Percentiles rank a stretch among this genome's conserved stretches.
Evolutionary conservation across 2,797 vertebrate genomes (phyloP).

Genomic region (Dicrostonyx torquatus): DNA sequence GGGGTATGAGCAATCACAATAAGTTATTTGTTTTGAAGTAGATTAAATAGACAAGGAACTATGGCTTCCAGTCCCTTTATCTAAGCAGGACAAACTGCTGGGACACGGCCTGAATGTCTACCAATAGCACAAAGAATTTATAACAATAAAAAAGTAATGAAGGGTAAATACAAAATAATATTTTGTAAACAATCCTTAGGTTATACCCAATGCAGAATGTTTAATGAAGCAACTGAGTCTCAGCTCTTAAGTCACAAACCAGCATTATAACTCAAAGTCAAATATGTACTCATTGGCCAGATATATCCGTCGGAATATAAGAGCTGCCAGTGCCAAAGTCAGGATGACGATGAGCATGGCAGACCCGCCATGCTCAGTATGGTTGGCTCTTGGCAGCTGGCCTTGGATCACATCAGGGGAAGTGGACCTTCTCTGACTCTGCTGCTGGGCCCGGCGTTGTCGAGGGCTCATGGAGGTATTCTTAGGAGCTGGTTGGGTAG

Average conservation of each 20-base stretch:
- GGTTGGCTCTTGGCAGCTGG: constrained; percentile 86
- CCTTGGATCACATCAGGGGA: constrained; percentile 85
- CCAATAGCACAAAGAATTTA: constrained; percentile 78
- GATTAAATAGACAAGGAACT: constrained; percentile 45
- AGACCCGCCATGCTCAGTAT: constrained; percentile 89
- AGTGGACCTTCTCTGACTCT: constrained; percentile 85
- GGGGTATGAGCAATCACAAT: constrained; percentile 55
- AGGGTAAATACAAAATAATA: constrained; percentile 85
- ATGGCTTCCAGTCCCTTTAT: constrained; percentile 49
- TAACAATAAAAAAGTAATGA: constrained; percentile 78
- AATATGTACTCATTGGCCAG: constrained; percentile 96
- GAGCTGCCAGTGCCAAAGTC: constrained; percentile 93
- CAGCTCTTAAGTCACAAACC: constrained; percentile 70
- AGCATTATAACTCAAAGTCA: constrained; percentile 92
- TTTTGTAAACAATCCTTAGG: constrained; percentile 87
- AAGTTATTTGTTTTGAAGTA: constrained; percentile 62
- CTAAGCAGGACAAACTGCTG: constrained; percentile 47
- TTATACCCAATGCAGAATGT: constrained; percentile 85
- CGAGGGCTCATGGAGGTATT: constrained; percentile 90
- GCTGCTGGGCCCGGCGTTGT: constrained; percentile 93
- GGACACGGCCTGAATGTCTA: constrained; percentile 58
- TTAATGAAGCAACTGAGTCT: constrained; percentile 80
- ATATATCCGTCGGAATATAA: constrained; percentile 97
- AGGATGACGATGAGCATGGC: constrained; percentile 93
- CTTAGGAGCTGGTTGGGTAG: constrained; percentile 60